Evolutionary conservation across 2,113 vertebrate genomes (phyloP).

Genomic region (Otocyon megalotis): DNA sequence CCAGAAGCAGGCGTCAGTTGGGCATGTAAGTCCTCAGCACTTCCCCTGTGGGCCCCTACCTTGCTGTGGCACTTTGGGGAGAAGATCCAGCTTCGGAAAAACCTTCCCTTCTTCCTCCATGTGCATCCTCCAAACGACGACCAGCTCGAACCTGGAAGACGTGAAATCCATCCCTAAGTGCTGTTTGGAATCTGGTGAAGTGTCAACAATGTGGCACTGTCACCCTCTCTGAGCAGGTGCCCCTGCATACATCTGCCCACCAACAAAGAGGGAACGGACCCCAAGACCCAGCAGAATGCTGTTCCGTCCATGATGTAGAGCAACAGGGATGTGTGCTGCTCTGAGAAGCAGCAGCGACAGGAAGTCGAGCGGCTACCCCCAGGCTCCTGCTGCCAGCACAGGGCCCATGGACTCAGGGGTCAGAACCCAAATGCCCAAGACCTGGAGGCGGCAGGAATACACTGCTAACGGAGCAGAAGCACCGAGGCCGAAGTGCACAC

Average conservation of each 20-base stretch:
- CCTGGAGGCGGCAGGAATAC: background rate
- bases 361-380: too few species aligned
- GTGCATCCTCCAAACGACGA: conserved; percentile 89
- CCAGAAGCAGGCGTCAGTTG: background rate
- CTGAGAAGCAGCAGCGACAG: too few species aligned
- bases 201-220: too few species aligned
- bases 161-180: background rate
- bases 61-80: conserved; percentile 87
- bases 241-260: background rate
- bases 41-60: conserved; percentile 77
- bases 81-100: conserved; percentile 88
- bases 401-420: too few species aligned
- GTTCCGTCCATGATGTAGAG: background rate
- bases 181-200: background rate
- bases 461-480: background rate
- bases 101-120: conserved; percentile 86
- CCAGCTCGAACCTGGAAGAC: conserved; percentile 86
- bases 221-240: background rate
- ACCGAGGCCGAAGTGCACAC: fast-evolving
- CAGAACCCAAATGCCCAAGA: background rate
- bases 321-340: too few species aligned
- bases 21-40: background rate
- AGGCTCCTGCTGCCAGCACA: too few species aligned
- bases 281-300: background rate
- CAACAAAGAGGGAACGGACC: background rate